These are phyloP conservation scores for Cottoperca gobio DNA, from an alignment of 2,797 vertebrate species.

Conservation along the genomic window DNA sequence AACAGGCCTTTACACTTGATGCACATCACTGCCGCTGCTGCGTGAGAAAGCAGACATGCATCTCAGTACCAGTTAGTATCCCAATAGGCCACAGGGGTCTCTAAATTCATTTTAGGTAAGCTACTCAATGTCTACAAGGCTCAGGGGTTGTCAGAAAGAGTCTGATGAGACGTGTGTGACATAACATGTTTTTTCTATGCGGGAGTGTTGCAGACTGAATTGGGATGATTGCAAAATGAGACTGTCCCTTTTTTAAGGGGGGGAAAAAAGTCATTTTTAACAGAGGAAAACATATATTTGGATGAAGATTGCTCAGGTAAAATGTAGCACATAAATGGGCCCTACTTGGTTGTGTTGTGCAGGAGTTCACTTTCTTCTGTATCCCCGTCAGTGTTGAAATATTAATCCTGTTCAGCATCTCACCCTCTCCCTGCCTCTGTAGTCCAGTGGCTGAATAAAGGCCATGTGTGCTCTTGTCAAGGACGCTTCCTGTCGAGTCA, in stretches of 20 bases:
- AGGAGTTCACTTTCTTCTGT: neutral
- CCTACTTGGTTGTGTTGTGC: neutral
- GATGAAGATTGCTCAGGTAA: neutral
- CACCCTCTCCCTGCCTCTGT: constrained; percentile 22
- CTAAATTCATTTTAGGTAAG: constrained; percentile 45
- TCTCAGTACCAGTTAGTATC: constrained; percentile 48
- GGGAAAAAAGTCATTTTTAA: neutral
- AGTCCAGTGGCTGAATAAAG: constrained; percentile 46
- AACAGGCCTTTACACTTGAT: constrained; percentile 37
- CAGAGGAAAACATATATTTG: neutral
- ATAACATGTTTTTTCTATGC: constrained; percentile 21
- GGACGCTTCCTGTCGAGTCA: constrained; percentile 61
- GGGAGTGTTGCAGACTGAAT: constrained; percentile 20
- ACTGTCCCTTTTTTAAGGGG: neutral
- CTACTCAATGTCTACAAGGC: constrained; percentile 31
- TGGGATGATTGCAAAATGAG: constrained; percentile 25
- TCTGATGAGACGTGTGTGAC: constrained; percentile 22
- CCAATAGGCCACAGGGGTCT: constrained; percentile 34
- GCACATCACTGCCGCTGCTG: constrained; percentile 32
- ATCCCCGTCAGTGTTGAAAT: neutral
- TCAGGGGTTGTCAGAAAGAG: constrained; percentile 23
- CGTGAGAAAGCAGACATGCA: constrained; percentile 51
- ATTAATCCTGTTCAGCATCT: constrained; percentile 25
- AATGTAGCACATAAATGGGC: neutral
- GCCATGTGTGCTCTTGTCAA: constrained; percentile 29